Percentiles rank a stretch among this genome's conserved stretches.
phyloP scores from a whole-genome alignment of 2,797 vertebrate species.

The Scomberomorus guttatus region DNA sequence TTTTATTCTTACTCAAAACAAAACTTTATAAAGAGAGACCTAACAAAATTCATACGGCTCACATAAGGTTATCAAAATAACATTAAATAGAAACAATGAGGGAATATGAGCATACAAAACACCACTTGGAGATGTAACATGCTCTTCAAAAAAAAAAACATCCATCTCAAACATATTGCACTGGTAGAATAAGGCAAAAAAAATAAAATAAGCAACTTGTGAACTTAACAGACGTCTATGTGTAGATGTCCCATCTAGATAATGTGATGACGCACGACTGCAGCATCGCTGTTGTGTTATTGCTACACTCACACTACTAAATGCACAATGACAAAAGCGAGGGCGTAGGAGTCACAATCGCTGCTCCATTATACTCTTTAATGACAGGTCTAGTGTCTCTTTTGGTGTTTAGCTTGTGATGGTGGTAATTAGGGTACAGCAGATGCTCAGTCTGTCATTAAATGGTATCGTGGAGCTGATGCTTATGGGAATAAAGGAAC shows the following conservation, averaged over 20 bases:
- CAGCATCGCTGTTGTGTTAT: conserved; percentile 30
- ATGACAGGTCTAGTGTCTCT: conserved; percentile 40
- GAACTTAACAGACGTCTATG: conserved; percentile 23
- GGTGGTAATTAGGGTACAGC: conserved; percentile 35
- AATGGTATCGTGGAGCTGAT: conserved; percentile 15
- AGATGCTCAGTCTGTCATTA: conserved; percentile 45
- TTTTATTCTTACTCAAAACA: conserved; percentile 35
- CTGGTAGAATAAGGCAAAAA: conserved; percentile 57
- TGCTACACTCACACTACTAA: conserved; percentile 39
- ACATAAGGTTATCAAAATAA: conserved; percentile 50
- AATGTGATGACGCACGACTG: conserved; percentile 1
- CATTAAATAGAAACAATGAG: conserved; percentile 34
- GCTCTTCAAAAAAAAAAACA: not conserved
- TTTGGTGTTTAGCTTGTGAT: conserved; percentile 35
- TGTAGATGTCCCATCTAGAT: not conserved
- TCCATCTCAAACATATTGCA: conserved; percentile 48
- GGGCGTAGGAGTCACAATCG: conserved; percentile 13
- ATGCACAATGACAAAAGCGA: conserved; percentile 38
- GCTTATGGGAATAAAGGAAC: conserved; percentile 22
- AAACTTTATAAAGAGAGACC: conserved; percentile 53
- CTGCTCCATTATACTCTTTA: conserved; percentile 46
- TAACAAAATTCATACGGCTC: conserved; percentile 40
- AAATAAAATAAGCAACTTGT: conserved; percentile 39
- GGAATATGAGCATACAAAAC: conserved; percentile 24
- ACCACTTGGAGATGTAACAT: conserved; percentile 12